Evolutionary conservation across 2,888 invertebrate genomes (phyloP).

Genomic region (Epinotia demarniana): DNA sequence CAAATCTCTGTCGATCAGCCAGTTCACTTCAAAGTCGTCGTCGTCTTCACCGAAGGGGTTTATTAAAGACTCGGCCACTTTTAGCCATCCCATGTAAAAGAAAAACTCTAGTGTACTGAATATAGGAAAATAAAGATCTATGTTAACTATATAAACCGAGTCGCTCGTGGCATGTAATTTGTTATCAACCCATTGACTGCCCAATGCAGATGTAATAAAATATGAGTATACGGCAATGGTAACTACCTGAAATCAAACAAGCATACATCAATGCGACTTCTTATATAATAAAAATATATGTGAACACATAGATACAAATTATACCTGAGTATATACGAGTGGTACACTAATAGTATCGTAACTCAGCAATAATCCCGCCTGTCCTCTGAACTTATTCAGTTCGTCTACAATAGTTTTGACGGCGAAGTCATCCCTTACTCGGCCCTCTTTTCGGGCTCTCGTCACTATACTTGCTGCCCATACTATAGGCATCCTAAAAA

Average conservation of each 20-base stretch:
- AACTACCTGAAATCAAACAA: conserved; percentile 86
- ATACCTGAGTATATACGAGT: conserved; percentile 91
- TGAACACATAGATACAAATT: conserved; percentile 23
- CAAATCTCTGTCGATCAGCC: conserved; percentile 96
- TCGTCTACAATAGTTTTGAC: conserved; percentile 96
- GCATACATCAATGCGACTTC: background rate
- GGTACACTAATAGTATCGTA: conserved; percentile 93
- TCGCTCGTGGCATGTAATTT: conserved; percentile 67
- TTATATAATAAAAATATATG: background rate
- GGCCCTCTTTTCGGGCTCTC: conserved; percentile 94
- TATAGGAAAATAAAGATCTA: conserved; percentile 95
- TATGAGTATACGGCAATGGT: conserved; percentile 97
- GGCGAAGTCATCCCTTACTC: conserved; percentile 95
- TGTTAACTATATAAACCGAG: conserved; percentile 80
- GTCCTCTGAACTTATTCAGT: conserved; percentile 92
- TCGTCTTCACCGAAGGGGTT: conserved; percentile 97
- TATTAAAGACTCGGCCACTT: conserved; percentile 95
- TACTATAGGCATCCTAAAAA: conserved; percentile 90
- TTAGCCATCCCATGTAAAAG: conserved; percentile 96
- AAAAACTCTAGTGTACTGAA: conserved; percentile 95
- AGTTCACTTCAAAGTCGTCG: conserved; percentile 96
- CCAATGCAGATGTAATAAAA: conserved; percentile 94
- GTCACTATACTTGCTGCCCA: conserved; percentile 97
- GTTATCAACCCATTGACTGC: conserved; percentile 93
- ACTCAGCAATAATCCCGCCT: conserved; percentile 90